Percentiles rank a stretch among this genome's conserved stretches.
These are phyloP conservation scores for Sorex maritimensis DNA, from an alignment of 2,797 vertebrate species.

Conservation along the genomic window DNA sequence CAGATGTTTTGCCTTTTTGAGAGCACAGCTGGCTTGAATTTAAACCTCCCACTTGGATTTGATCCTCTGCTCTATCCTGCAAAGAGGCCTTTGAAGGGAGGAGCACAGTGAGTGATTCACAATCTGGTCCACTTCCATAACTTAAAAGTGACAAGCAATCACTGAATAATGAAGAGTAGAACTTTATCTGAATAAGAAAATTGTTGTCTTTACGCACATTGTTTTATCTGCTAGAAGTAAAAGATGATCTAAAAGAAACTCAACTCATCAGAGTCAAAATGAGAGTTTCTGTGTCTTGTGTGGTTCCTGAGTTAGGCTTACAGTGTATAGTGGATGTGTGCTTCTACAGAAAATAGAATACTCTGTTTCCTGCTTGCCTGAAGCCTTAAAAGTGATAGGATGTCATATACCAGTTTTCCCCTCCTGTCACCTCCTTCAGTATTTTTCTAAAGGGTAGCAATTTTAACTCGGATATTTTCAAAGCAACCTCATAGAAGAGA, in stretches of 20 bases:
- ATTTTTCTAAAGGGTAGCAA: slow-evolving; percentile 62
- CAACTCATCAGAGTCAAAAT: neutral
- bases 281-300: slow-evolving; percentile 52
- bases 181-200: slow-evolving; percentile 69
- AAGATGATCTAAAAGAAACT: slow-evolving; percentile 42
- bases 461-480: slow-evolving; percentile 75
- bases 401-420: slow-evolving; percentile 42
- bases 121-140: slow-evolving; percentile 2
- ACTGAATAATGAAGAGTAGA: slow-evolving; percentile 47
- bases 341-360: slow-evolving; percentile 30
- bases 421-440: slow-evolving; percentile 37
- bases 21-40: slow-evolving; percentile 77
- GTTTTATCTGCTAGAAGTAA: slow-evolving; percentile 62
- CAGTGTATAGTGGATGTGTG: slow-evolving; percentile 28
- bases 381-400: slow-evolving; percentile 74
- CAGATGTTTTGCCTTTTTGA: slow-evolving; percentile 57
- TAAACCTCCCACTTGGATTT: slow-evolving; percentile 63
- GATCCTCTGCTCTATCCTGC: slow-evolving; percentile 49
- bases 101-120: slow-evolving; percentile 39
- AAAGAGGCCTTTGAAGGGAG: slow-evolving; percentile 44
- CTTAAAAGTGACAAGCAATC: slow-evolving; percentile 59
- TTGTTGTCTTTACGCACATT: slow-evolving; percentile 21
- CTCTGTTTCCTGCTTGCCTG: slow-evolving; percentile 57
- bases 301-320: slow-evolving; percentile 54
- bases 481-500: slow-evolving; percentile 86